phyloP scores from a whole-genome alignment of 2,797 vertebrate species.

The Clarias pachynema region DNA sequence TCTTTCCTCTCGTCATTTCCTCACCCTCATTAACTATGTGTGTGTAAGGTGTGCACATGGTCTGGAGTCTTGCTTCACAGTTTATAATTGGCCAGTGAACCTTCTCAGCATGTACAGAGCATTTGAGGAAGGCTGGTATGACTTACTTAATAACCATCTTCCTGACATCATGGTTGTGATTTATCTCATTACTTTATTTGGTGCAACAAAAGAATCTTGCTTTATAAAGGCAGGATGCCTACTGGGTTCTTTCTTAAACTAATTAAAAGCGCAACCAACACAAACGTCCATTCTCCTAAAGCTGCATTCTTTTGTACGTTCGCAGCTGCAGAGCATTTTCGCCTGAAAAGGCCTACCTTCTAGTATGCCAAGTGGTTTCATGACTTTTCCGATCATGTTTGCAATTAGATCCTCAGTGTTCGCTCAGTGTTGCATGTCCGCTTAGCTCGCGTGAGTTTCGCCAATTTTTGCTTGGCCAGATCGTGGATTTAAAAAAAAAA shows the following conservation, averaged over 20 bases:
- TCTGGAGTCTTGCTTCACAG: background rate
- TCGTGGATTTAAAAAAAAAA: too few relatives aligned
- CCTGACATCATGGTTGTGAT: background rate
- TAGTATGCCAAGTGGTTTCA: constrained; percentile 7
- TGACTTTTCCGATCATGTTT: constrained; percentile 31
- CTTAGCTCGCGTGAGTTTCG: background rate
- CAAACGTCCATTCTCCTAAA: background rate
- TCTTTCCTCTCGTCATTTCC: constrained; percentile 17
- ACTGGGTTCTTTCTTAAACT: background rate
- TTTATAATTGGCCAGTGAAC: background rate
- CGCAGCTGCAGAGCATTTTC: constrained; percentile 7
- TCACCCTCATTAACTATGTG: constrained; percentile 1
- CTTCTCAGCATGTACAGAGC: background rate
- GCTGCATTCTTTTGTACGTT: background rate
- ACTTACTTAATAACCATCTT: constrained; percentile 7
- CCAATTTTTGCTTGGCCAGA: constrained; percentile 8
- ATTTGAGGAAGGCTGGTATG: background rate
- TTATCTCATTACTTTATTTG: background rate
- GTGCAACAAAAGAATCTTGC: background rate
- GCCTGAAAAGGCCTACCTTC: background rate
- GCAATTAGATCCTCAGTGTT: constrained; percentile 15
- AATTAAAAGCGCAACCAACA: constrained; percentile 2
- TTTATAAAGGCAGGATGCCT: constrained; percentile 16
- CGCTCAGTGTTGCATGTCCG: background rate
- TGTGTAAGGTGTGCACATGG: background rate